Conservation (phyloP, 2,113 vertebrate species). For the Myotis davidii region DNA sequence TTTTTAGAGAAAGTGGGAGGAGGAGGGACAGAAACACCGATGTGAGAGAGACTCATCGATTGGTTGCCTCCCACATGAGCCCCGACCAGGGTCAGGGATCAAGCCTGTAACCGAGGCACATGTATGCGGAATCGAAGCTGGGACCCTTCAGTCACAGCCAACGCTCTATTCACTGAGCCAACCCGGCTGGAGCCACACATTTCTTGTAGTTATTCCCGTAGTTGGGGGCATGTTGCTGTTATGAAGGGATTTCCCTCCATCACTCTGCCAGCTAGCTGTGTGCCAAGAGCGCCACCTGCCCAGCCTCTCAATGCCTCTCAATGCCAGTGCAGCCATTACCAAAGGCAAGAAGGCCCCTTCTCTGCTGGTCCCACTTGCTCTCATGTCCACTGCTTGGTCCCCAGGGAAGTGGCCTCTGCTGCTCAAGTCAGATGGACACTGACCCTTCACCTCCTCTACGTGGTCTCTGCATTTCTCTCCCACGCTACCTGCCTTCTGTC, state of each 20-base stretch:
- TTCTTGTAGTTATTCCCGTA: not conserved
- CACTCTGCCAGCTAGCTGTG: not conserved
- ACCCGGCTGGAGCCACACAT: too few species aligned
- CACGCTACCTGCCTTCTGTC: too few species aligned
- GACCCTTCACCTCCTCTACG: not conserved
- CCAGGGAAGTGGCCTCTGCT: not conserved
- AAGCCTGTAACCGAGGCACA: too few species aligned
- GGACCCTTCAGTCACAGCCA: too few species aligned
- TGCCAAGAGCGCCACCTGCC: not conserved
- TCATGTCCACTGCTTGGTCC: not conserved
- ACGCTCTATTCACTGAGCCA: too few species aligned
- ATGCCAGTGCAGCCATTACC: not conserved
- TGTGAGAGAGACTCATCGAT: too few species aligned
- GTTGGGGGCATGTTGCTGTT: accelerated
- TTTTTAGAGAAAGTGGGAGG: too few species aligned
- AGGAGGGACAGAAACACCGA: too few species aligned
- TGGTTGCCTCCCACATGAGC: too few species aligned
- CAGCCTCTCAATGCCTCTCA: accelerated
- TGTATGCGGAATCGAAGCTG: too few species aligned
- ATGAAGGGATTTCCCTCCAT: not conserved
- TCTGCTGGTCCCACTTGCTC: accelerated
- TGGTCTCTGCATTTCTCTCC: not conserved
- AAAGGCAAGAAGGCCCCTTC: not conserved
- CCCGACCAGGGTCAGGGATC: too few species aligned
- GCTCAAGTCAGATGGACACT: too few species aligned